phyloP scores from a whole-genome alignment of 2,113 vertebrate genomes.

The Polyodon spathula region DNA sequence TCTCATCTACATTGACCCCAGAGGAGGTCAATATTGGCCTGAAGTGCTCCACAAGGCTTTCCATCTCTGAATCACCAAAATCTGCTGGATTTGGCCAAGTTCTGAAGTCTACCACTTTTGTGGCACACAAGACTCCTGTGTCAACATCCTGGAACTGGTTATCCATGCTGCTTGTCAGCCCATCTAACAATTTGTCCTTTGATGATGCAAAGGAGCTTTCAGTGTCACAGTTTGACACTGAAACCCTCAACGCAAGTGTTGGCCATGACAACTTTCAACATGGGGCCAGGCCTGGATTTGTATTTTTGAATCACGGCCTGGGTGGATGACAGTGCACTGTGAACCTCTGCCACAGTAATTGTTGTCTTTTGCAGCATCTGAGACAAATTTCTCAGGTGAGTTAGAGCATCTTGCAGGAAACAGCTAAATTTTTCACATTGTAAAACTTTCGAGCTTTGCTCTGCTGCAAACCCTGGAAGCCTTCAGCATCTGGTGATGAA shows the following conservation, averaged over 20 bases:
- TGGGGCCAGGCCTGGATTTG: conserved; percentile 7
- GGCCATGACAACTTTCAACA: no score
- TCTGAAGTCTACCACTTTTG: conserved; percentile 32
- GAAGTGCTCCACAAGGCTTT: no score
- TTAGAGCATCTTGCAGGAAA: conserved; percentile 1
- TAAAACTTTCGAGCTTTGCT: not conserved
- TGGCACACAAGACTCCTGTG: not conserved
- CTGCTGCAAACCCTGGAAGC: not conserved
- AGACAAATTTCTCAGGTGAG: conserved; percentile 11
- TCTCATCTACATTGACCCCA: conserved; percentile 26
- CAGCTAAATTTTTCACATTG: conserved; percentile 5
- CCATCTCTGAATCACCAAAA: no score
- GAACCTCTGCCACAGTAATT: conserved; percentile 13
- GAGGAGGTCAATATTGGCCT: no score
- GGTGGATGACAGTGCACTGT: no score
- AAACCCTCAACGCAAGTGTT: no score
- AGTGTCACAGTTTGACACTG: no score
- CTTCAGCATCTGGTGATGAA: not conserved
- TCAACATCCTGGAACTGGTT: no score
- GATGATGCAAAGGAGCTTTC: no score
- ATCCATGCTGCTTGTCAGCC: no score
- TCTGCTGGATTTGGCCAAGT: no score
- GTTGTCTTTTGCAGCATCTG: not conserved
- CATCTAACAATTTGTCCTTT: no score
- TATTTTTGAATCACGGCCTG: conserved; percentile 7